Conservation (phyloP, 2,888 invertebrate genomes). For the Andrena bucephala region DNA sequence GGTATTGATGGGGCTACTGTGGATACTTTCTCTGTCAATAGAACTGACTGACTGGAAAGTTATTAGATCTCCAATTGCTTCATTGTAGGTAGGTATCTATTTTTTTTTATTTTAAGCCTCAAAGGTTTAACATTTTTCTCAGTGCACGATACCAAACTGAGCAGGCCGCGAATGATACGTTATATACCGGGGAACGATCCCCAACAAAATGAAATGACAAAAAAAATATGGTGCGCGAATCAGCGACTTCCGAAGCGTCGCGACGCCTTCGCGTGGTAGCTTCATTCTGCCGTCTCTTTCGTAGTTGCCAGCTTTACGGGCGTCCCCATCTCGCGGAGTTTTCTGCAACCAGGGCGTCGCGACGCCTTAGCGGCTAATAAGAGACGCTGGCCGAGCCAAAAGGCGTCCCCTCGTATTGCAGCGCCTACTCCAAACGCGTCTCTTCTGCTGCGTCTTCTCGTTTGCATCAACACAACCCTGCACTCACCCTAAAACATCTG, state of each 20-base stretch:
- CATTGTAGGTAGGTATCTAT: not conserved
- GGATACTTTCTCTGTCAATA: too few relatives aligned
- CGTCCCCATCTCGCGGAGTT: conserved; percentile 84
- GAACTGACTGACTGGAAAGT: too few relatives aligned
- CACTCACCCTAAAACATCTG: too few relatives aligned
- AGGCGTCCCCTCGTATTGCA: conserved; percentile 63
- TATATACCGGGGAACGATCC: too few relatives aligned
- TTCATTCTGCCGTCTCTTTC: conserved; percentile 47
- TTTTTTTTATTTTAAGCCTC: not conserved
- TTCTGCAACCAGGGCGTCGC: conserved; percentile 81
- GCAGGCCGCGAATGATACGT: not conserved
- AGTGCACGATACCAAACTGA: not conserved
- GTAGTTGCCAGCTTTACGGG: conserved; percentile 62
- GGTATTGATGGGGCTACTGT: too few relatives aligned
- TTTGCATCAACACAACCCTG: not conserved
- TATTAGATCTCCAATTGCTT: too few relatives aligned
- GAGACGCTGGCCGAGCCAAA: conserved; percentile 62
- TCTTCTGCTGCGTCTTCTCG: not conserved
- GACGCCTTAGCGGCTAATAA: conserved; percentile 82
- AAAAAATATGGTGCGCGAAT: conserved; percentile 10
- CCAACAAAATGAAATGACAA: not conserved
- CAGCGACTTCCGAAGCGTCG: conserved; percentile 35
- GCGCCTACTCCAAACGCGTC: conserved; percentile 41
- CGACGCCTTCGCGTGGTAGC: conserved; percentile 30
- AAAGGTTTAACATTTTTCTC: not conserved